Evolutionary conservation across 2,888 invertebrate genomes (phyloP), one percentile per base, ranked within the genome.

Genomic region (Cataglyphis altisquamis): DNA sequence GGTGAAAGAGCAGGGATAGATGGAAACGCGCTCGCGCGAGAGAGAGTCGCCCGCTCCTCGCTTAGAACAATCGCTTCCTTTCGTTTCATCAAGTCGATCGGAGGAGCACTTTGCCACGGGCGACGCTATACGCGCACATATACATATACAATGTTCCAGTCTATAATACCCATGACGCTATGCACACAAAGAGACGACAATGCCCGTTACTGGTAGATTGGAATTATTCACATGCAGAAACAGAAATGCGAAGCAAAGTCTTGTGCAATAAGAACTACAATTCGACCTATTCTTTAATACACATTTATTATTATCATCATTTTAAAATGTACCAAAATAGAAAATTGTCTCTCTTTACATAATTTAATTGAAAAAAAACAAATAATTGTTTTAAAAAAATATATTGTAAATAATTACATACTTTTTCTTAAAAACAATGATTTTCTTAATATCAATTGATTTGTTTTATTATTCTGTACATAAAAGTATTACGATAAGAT

Each of bases 61-160:
- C 83, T 72, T 89, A 85, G 91, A 90, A 91, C 90, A 89, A 90
- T 90, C 88, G 91, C 73, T 80, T 73, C 74, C 78, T 90, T 90
- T 86, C 85, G 91, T 90, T 91, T 90, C 90, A 64, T 82, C 57
- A 78, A 81, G 63, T 68, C 75, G 89, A 81, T 84, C 88, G 75
- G 12, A 29, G 75, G 75, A 57, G 80, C 78, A 62, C 83, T 74
- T 74, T 84, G 64, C 86, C 73, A 64, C 78, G 87, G 86, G 91
- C 91, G 90, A 78, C 45, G 78, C 41, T 21, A 70, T 88, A 83
- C 78, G 83, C 81, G 67, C 70, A 74, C 86, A 15, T 15, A 15
- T 45, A 15, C 45, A 15, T 18, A 5, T 1, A 45, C 18, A 85
- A 64, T 62, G 72, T 83, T 82, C 73, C 55, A 68, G 55, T 45